Base-by-base conservation (phyloP, 1,140 invertebrate species). In the Lineus longissimus region DNA sequence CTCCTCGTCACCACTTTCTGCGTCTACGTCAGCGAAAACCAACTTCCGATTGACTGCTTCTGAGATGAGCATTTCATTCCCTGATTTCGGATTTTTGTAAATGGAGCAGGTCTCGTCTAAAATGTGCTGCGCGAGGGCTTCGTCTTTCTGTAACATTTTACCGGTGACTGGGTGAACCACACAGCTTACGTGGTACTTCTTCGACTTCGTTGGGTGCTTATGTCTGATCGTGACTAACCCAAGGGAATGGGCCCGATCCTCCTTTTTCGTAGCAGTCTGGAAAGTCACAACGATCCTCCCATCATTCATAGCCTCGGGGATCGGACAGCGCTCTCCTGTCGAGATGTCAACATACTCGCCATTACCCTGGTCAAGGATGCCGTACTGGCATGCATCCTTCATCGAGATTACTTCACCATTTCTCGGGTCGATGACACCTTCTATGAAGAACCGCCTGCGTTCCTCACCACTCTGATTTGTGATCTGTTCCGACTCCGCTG, bases 241-340 rank as follows among this genome's bases (percentile, higher is more conserved):
- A 60, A 75, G 72, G 0, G 76, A 76, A 13, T 76, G 69, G 30
- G 73, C 70, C 64, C 76, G 72, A 59, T 77, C 73, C 15, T 68
- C 58, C 22, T 74, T 74, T 57, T 74, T 75, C 57, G 68, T 65
- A 57, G 66, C 71, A 7, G 74, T 71, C 31, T 74, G 73, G 57
- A 74, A 74, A 55, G 77, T 74, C 30, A 84, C 76, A 47, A 80
- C 69, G 22, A 86, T 75, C 23, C 81, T 71, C 17, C 82, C 84
- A 45, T 78, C 71, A 61, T 76, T 82, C 71, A 87, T 82, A 22
- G 86, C 86, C 55, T 86, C 81, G 15, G 76, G 73, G 27, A 87
- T 72, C 0, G 83, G 67, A 23, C 85, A 74, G 27, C 61, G 66
- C 41, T 69, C 64, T 9, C 71, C 71, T 0, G 74, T 76, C 17